Evolutionary conservation across 2,888 invertebrate species (phyloP).

Genomic region (Oxytorus armatus): DNA sequence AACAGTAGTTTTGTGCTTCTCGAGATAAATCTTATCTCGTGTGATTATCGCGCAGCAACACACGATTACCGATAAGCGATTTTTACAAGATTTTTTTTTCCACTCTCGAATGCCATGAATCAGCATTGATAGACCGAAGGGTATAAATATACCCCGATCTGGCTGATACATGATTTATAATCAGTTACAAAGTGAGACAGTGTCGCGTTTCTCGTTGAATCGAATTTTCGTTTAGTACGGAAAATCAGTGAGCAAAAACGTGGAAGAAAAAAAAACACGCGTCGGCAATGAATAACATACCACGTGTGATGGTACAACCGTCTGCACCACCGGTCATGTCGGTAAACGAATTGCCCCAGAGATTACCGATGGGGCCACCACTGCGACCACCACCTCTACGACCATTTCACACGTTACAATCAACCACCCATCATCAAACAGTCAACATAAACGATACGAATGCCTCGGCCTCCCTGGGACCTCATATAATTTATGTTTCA

Average conservation of each 20-base stretch:
- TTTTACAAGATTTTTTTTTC: constrained; percentile 20
- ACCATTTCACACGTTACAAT: background rate
- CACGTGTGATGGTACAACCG: constrained; percentile 14
- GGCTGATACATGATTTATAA: background rate
- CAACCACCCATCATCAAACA: constrained; percentile 12
- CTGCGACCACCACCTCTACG: constrained; percentile 1
- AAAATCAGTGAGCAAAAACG: constrained; percentile 20
- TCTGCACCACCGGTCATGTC: constrained; percentile 30
- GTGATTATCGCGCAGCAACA: constrained; percentile 3
- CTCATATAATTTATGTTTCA: constrained; percentile 34
- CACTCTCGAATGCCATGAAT: constrained; percentile 19
- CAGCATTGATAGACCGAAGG: constrained; percentile 31
- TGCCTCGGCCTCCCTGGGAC: background rate
- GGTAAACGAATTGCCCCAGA: background rate
- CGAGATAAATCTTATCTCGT: constrained; percentile 28
- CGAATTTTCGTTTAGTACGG: background rate
- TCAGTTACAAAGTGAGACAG: background rate
- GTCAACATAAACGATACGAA: constrained; percentile 16
- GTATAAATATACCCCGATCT: constrained; percentile 15
- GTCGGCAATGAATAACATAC: constrained; percentile 22
- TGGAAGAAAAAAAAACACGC: background rate
- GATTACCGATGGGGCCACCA: background rate
- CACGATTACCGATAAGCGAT: constrained; percentile 21
- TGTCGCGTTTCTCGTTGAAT: background rate
- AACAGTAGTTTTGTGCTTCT: constrained; percentile 1